Conservation (phyloP, 2,888 invertebrate species). For the Amiota mariae region DNA sequence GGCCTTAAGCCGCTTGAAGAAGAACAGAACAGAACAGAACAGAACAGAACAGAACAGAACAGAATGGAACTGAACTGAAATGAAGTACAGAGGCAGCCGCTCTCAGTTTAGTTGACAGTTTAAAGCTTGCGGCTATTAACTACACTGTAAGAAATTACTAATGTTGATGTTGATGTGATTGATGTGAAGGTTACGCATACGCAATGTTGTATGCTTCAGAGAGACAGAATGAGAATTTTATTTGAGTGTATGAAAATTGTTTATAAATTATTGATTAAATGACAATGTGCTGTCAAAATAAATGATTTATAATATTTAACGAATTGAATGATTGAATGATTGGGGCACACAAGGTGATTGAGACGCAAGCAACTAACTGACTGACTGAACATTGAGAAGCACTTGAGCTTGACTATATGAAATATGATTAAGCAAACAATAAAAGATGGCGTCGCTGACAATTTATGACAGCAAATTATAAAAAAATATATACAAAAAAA, state of each 20-base stretch:
- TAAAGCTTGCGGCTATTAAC: constrained; percentile 25
- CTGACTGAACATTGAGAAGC: constrained; percentile 37
- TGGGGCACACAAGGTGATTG: constrained; percentile 13
- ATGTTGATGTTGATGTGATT: constrained; percentile 41
- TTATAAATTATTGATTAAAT: constrained; percentile 70
- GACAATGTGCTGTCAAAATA: constrained; percentile 67
- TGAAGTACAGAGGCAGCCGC: neutral
- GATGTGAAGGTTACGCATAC: neutral
- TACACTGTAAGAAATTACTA: constrained; percentile 25
- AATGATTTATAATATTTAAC: constrained; percentile 61
- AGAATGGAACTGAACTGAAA: neutral
- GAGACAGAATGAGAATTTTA: neutral
- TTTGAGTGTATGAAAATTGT: constrained; percentile 51
- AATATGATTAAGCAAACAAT: constrained; percentile 65
- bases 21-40: constrained; percentile 17
- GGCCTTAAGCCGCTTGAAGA: constrained; percentile 44
- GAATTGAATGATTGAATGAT: constrained; percentile 34
- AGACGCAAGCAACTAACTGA: constrained; percentile 53
- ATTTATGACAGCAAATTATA: constrained; percentile 62
- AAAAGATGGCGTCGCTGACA: constrained; percentile 58
- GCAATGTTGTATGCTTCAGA: neutral
- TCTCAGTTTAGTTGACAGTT: constrained; percentile 41
- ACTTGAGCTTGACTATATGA: constrained; percentile 46
- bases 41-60: constrained; percentile 10
- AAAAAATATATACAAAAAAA: neutral